Percentiles rank a stretch among this genome's conserved stretches.
Conservation (phyloP, 2,113 vertebrate species). For the Diphyllodes magnificus region DNA sequence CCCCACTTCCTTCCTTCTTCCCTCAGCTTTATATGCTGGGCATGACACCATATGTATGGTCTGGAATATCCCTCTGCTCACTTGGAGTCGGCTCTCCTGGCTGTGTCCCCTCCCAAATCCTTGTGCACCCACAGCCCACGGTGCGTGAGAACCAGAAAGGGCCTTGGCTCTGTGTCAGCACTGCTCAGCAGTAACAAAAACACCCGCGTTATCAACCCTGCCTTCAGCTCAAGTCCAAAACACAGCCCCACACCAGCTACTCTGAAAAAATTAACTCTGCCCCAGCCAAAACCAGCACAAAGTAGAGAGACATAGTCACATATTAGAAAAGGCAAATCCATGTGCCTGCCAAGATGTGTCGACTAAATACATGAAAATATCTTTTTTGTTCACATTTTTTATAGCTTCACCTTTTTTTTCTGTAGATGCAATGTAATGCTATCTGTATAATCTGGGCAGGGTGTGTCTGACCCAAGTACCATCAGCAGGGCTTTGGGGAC, state of each 20-base stretch:
- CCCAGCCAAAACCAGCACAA: background rate
- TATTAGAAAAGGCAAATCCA: background rate
- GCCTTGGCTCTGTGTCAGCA: background rate
- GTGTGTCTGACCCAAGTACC: background rate
- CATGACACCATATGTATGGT: background rate
- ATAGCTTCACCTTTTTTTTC: background rate
- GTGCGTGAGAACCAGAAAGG: background rate
- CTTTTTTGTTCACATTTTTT: background rate
- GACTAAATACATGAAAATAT: background rate
- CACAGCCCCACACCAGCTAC: background rate
- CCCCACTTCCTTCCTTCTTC: background rate
- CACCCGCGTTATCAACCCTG: background rate
- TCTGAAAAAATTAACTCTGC: background rate
- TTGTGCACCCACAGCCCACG: background rate
- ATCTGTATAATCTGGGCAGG: background rate
- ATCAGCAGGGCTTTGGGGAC: background rate
- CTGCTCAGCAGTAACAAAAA: background rate
- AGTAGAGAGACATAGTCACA: background rate
- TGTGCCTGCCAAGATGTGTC: background rate
- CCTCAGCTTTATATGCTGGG: background rate
- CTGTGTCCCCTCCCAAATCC: background rate
- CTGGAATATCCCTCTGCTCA: background rate
- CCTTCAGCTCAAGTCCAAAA: background rate
- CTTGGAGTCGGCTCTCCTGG: background rate
- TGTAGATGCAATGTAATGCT: background rate